phyloP scores from a whole-genome alignment of 2,888 invertebrate genomes.

The Chaitophorus viminalis region DNA sequence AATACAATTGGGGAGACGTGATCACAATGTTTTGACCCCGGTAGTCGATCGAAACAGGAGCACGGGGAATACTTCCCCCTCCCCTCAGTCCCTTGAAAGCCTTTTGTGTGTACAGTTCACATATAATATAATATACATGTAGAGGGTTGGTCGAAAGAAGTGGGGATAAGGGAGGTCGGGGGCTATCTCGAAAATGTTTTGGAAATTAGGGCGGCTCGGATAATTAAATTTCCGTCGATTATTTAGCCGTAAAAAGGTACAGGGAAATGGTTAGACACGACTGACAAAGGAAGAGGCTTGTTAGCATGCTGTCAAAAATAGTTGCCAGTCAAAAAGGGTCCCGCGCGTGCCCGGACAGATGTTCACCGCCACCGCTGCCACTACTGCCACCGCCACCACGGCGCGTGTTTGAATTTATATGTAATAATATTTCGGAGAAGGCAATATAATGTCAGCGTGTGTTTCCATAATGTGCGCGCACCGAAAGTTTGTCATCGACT shows the following conservation, averaged over 20 bases:
- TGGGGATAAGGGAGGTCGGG: no score
- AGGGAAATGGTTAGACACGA: neutral
- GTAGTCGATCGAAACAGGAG: neutral
- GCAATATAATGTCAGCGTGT: slow-evolving; percentile 19
- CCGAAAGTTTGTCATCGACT: slow-evolving; percentile 46
- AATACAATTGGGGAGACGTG: slow-evolving; percentile 15
- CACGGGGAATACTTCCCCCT: neutral
- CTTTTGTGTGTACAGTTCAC: slow-evolving; percentile 13
- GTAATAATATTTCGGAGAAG: slow-evolving; percentile 31
- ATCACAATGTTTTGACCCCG: slow-evolving; percentile 47
- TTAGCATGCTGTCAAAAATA: slow-evolving; percentile 56
- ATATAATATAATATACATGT: neutral
- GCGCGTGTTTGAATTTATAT: slow-evolving; percentile 34
- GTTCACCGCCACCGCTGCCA: neutral
- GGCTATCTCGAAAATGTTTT: slow-evolving; percentile 32
- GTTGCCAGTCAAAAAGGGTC: slow-evolving; percentile 51
- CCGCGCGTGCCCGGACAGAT: slow-evolving; percentile 58
- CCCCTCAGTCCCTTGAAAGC: neutral
- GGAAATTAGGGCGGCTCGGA: slow-evolving; percentile 51
- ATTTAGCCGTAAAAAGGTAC: slow-evolving; percentile 41
- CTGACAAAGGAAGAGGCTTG: slow-evolving; percentile 58
- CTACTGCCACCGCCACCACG: neutral
- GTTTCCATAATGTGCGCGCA: neutral
- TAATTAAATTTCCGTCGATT: slow-evolving; percentile 60
- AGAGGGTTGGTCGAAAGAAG: neutral